Percentiles rank a stretch among this genome's conserved stretches.
These are phyloP conservation scores for Carassius gibelio DNA, from an alignment of 2,113 vertebrate species.

Conservation along the genomic window DNA sequence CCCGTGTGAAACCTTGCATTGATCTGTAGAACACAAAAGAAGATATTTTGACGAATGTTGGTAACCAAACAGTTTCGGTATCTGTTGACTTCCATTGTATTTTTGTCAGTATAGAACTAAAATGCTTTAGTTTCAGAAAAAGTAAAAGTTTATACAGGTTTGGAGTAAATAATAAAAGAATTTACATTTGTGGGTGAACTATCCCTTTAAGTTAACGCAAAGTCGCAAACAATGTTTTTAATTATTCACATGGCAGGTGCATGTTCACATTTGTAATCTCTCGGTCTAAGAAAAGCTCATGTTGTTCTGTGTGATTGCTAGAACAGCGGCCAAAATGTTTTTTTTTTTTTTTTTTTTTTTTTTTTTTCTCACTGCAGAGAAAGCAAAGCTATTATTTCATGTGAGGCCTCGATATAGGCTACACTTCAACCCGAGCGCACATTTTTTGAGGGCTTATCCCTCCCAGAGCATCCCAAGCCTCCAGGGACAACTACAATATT, in stretches of 20 bases:
- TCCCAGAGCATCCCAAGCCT: background rate
- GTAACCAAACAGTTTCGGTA: background rate
- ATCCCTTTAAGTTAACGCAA: background rate
- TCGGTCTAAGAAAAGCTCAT: background rate
- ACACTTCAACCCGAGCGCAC: background rate
- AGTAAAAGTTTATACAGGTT: background rate
- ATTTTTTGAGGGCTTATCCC: slow-evolving; percentile 9
- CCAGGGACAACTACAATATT: slow-evolving; percentile 39
- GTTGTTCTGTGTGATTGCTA: background rate
- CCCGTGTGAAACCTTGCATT: no score
- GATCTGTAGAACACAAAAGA: background rate
- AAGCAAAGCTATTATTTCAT: background rate
- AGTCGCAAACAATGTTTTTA: background rate
- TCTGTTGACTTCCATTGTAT: background rate
- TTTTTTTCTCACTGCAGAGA: background rate
- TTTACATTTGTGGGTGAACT: background rate
- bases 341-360: no score
- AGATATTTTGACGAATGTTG: background rate
- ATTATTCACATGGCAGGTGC: background rate
- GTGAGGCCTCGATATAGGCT: background rate
- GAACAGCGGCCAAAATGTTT: background rate
- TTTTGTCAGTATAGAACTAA: background rate
- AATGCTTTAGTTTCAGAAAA: background rate
- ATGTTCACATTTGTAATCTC: background rate
- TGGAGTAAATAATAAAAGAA: background rate